Base-by-base conservation (phyloP, 2,797 vertebrate species). In the Gobio occitaniae region DNA sequence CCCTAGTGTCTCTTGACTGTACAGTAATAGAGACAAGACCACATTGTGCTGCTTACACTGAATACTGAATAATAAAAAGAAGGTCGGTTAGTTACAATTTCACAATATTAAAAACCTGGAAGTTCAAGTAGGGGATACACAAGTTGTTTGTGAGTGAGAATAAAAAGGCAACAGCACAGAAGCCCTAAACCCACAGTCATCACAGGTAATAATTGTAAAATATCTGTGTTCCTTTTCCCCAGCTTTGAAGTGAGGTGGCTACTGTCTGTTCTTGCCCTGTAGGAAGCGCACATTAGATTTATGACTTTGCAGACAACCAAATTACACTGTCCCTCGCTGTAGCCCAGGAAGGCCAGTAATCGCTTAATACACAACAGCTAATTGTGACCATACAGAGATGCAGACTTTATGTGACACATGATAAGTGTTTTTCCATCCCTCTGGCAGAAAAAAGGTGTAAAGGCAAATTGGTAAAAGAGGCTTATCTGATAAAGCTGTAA, bases 191-290 rank as follows among this genome's bases (percentile, higher is more conserved):
- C 87, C 90, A 32, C 32, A 90, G 85, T 77, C 84, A 89, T 90
- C 83, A 87, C 91, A 95, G 95, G 94, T 93, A 94, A 92, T 90
- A 68, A 90, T 91, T 92, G 91, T 87, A 88, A 93, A 93, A 87
- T 87, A 84, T 92, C 87, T 84, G 84, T 69, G 78, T 68, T 90
- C 59, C 85, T 90, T 92, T 88, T 56, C 77, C 89, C 87, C 15
- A 86, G 72, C 95, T 96, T 96, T 96, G 96, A 96, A 94, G 94
- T 93, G 94, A 93, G 52, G 59, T 78, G 56, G 78, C 88, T 86
- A 87, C 83, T 91, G 80, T 52, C 85, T 89, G 88, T 89, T 86
- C 81, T 81, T 52, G 84, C 72, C 90, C 89, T 86, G 86, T 75
- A 80, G 84, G 90, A 89, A 90, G 50, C 56, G 19, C n/a, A 3